Evolutionary conservation across 1,140 invertebrate genomes (phyloP).

Genomic region (Pseudomyrmex gracilis): DNA sequence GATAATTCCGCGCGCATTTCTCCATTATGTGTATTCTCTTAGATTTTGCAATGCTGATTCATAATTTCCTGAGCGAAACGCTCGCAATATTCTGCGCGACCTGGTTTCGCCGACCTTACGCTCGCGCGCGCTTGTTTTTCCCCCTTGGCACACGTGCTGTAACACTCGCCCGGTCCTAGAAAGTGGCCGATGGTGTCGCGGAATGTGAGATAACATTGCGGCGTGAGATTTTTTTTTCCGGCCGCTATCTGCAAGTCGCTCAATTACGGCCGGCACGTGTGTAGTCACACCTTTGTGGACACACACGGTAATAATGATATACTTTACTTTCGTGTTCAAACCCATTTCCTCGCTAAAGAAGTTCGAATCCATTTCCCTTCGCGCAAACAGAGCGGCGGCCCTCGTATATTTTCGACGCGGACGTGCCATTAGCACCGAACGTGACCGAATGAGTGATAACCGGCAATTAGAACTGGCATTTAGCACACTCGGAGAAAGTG

Average conservation of each 20-base stretch:
- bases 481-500: conserved; percentile 27
- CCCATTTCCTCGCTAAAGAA: neutral
- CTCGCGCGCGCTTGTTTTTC: conserved; percentile 2
- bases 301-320: neutral
- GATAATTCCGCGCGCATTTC: conserved; percentile 22
- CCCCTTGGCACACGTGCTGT: neutral
- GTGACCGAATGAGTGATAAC: conserved; percentile 20
- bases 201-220: conserved; percentile 37
- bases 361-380: no score
- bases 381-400: neutral
- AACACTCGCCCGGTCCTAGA: neutral
- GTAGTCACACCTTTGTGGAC: neutral
- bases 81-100: conserved; percentile 29
- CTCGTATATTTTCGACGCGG: conserved; percentile 30
- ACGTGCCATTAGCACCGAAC: neutral
- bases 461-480: neutral
- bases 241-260: neutral
- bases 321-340: conserved; percentile 25
- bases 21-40: conserved; percentile 12
- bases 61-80: conserved; percentile 33
- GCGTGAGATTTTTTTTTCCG: conserved; percentile 36
- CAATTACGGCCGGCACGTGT: conserved; percentile 5
- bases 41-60: conserved; percentile 33
- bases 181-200: neutral
- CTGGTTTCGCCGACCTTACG: conserved; percentile 10